Percentiles rank a stretch among this genome's conserved stretches.
Evolutionary conservation across 2,797 vertebrate species (phyloP).

Genomic region (Crenichthys baileyi): DNA sequence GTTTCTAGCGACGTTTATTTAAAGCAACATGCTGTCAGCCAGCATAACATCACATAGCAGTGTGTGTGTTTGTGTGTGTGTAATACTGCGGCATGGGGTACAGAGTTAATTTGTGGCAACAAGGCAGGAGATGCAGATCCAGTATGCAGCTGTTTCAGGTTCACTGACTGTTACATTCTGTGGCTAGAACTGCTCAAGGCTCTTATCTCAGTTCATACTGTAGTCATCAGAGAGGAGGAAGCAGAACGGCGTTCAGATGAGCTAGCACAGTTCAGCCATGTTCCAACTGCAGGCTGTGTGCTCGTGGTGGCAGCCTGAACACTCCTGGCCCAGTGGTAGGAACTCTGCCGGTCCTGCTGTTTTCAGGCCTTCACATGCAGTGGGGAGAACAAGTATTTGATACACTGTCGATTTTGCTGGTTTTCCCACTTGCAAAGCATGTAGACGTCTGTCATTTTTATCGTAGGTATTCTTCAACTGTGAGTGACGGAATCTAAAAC

Average conservation of each 20-base stretch:
- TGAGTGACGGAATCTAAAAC: too few relatives aligned
- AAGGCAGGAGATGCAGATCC: constrained; percentile 20
- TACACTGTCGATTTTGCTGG: too few relatives aligned
- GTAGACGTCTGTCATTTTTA: too few relatives aligned
- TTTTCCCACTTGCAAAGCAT: too few relatives aligned
- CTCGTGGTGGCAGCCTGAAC: neutral
- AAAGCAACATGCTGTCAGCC: constrained; percentile 72
- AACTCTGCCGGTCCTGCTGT: neutral
- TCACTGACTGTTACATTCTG: neutral
- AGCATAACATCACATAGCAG: constrained; percentile 62
- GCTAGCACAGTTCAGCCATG: neutral
- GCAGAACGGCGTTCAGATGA: too few relatives aligned
- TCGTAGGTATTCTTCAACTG: too few relatives aligned
- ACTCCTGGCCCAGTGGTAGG: neutral
- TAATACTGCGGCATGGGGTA: neutral
- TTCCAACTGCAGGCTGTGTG: neutral
- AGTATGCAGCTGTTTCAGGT: constrained; percentile 7
- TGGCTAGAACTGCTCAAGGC: constrained; percentile 16
- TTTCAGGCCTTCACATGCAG: too few relatives aligned
- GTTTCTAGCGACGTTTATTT: constrained; percentile 71
- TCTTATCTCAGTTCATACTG: neutral
- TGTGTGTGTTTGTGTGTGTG: constrained; percentile 13
- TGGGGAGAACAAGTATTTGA: too few relatives aligned
- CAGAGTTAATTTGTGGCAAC: neutral
- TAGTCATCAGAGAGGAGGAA: neutral